Evolutionary conservation across 2,797 vertebrate species (phyloP).

Genomic region (Prionace glauca): DNA sequence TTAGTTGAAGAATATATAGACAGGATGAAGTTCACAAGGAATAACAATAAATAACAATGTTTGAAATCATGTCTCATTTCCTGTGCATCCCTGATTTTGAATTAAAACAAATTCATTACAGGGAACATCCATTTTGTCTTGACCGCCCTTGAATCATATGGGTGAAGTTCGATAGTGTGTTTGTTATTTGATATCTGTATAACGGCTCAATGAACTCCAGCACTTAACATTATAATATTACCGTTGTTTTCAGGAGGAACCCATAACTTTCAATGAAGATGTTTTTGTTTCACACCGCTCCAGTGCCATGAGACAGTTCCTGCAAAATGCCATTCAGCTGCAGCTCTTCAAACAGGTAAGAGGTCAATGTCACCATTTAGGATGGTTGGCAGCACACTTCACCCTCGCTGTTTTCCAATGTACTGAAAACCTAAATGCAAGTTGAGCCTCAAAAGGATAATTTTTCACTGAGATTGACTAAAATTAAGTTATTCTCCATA

Average conservation of each 20-base stretch:
- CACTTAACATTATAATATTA: not conserved
- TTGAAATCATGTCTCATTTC: not conserved
- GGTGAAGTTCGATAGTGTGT: not conserved
- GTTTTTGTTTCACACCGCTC: slow-evolving; percentile 85
- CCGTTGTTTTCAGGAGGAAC: slow-evolving; percentile 72
- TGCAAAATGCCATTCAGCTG: slow-evolving; percentile 90
- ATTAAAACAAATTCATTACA: not conserved
- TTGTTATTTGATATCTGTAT: not conserved
- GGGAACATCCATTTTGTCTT: not conserved
- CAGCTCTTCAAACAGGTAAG: slow-evolving; percentile 95
- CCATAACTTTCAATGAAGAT: slow-evolving; percentile 90
- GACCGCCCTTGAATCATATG: too few relatives aligned
- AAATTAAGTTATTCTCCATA: not conserved
- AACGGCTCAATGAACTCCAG: not conserved
- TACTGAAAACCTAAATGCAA: not conserved
- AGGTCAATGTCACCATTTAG: not conserved
- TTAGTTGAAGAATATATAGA: not conserved
- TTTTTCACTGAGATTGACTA: not conserved
- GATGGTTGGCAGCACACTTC: not conserved
- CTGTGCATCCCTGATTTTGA: not conserved
- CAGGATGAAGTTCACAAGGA: not conserved
- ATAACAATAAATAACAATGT: not conserved
- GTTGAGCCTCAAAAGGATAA: not conserved
- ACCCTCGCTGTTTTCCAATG: not conserved
- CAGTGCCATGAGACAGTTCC: slow-evolving; percentile 85